A percentile compares a stretch with the other conserved stretches of the same genome.
These are phyloP conservation scores for Cyclina sinensis DNA, from an alignment of 1,140 invertebrate species.

Conservation along the genomic window DNA sequence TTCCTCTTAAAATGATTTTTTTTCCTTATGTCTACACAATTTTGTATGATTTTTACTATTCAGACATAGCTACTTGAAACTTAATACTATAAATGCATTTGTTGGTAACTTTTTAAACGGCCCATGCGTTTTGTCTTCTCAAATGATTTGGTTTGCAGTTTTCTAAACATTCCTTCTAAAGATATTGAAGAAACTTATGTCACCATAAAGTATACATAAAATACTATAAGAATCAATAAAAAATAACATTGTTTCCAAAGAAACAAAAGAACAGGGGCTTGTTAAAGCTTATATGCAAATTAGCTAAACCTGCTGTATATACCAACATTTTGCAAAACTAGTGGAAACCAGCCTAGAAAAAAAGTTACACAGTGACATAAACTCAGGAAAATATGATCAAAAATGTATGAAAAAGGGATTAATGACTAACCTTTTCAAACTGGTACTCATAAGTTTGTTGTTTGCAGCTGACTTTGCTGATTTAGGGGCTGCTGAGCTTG, in stretches of 20 bases:
- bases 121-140: too few species aligned
- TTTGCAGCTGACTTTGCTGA: conserved; percentile 47
- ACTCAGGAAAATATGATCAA: neutral
- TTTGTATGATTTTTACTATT: too few species aligned
- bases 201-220: neutral
- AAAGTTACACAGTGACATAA: neutral
- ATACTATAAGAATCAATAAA: conserved; percentile 11
- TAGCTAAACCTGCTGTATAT: conserved; percentile 54
- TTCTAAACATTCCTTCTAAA: neutral
- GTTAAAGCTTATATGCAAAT: conserved; percentile 72
- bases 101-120: too few species aligned
- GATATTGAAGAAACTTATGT: neutral
- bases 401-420: neutral
- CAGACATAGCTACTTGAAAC: too few species aligned
- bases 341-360: conserved; percentile 28
- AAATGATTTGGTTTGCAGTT: too few species aligned
- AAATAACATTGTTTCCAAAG: neutral
- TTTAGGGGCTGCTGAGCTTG: conserved; percentile 40
- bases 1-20: too few species aligned
- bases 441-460: conserved; percentile 65
- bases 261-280: conserved; percentile 1
- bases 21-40: too few species aligned
- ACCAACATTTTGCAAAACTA: neutral
- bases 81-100: too few species aligned
- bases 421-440: conserved; percentile 46